Base-by-base conservation (phyloP, 2,113 vertebrate species). In the Probosciger aterrimus region DNA sequence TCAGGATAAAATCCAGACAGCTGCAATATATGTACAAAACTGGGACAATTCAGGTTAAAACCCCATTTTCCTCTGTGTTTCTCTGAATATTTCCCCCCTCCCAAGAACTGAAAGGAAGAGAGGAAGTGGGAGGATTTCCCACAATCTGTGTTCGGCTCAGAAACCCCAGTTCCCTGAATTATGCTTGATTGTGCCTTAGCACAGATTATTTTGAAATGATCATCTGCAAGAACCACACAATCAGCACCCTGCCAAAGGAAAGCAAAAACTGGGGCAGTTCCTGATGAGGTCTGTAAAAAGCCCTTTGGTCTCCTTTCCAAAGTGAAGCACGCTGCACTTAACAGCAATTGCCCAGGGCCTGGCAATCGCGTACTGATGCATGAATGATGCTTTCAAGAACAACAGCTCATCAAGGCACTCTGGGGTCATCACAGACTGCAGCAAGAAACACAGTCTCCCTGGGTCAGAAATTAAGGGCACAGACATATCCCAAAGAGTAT, bases 41-140 rank as follows among this genome's bases (percentile, higher is more conserved):
- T n/a, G 70, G 95, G 80, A 65, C 86, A 17, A 75, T 88, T 90
- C 69, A 6, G 68, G 81, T 88, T 41, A 88, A 93, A 95, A 37
- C 1, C 41, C n/a, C 47, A 23, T 64, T 77, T 52, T 33, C 59
- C 70, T 65, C 74, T 14, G 1, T 0, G 1, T 10, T 71, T 39
- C 59, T 37, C 68, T 35, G 75, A 39, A 64, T 25, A 33, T 63
- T 62, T 3, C 30, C 64, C 62, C 1, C 31, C 76, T 84, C 68
- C 62, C 50, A 44, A 44, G 55, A 64, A 68, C 73, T 64, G 71
- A 57, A 62, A 52, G 55, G 55, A 67, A 63, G 55, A 63, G 0
- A 7, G 49, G 57, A 70, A 49, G 33, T 37, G 69, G 75, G 82
- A 60, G 93, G 92, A 92, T 94, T 94, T 83, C 86, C 62, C 77